phyloP scores from a whole-genome alignment of 1,140 invertebrate genomes.

The Hesperophylax magnus region DNA sequence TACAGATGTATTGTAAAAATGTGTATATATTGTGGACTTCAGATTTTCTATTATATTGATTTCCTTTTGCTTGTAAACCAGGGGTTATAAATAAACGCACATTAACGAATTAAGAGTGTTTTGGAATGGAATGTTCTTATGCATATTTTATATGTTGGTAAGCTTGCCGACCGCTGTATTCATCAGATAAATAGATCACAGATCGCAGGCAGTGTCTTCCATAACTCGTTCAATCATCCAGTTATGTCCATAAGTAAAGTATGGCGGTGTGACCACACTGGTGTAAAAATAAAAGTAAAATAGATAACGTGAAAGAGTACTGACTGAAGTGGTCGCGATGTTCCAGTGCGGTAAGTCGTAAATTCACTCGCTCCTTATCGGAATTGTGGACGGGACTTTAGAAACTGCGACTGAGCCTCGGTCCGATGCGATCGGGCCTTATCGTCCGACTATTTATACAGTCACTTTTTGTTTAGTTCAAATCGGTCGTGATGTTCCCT shows the following conservation, averaged over 20 bases:
- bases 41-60: no score
- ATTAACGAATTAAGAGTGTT: no score
- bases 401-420: neutral
- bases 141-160: no score
- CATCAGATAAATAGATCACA: neutral
- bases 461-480: no score
- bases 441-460: no score
- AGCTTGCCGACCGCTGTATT: no score
- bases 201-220: neutral
- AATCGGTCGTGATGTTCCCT: no score
- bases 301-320: neutral
- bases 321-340: neutral
- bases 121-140: no score
- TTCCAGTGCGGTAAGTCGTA: neutral
- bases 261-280: conserved; percentile 1
- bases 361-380: neutral
- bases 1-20: no score
- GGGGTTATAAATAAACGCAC: no score
- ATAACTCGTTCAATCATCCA: conserved; percentile 40
- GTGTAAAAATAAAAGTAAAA: conserved; percentile 8
- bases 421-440: neutral
- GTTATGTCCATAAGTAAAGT: conserved; percentile 21
- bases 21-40: no score
- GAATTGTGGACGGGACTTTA: neutral
- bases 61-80: no score